phyloP scores from a whole-genome alignment of 2,113 vertebrate species.

The Notothenia rossii region DNA sequence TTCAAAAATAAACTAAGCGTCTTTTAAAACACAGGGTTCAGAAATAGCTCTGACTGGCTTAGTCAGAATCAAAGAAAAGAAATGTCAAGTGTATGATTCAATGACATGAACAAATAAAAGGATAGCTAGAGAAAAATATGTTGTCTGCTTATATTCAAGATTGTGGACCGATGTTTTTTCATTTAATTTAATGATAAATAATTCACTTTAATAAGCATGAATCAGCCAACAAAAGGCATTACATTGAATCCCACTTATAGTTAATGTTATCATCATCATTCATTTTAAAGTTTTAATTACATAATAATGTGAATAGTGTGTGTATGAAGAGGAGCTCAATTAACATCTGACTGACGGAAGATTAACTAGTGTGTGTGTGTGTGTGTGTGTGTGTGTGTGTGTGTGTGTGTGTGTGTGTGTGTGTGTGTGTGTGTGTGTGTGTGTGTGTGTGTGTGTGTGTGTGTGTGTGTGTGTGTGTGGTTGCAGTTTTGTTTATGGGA shows the following conservation, averaged over 20 bases:
- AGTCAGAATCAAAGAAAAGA: conserved; percentile 4
- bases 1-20: background rate
- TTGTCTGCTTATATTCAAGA: too few species aligned
- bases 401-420: conserved; percentile 13
- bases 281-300: background rate
- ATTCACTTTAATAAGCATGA: conserved; percentile 7
- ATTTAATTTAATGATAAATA: conserved; percentile 9
- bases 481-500: conserved; percentile 70
- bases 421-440: conserved; percentile 19
- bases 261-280: background rate
- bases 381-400: conserved; percentile 26
- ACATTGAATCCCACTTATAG: background rate
- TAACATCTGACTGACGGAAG: conserved; percentile 14
- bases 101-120: background rate
- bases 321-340: conserved; percentile 1
- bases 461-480: conserved; percentile 8
- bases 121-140: too few species aligned
- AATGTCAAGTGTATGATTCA: background rate
- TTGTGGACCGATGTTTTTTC: background rate
- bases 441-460: conserved; percentile 22
- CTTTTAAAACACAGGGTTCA: conserved; percentile 1
- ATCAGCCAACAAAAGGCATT: conserved; percentile 18
- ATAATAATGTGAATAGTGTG: background rate
- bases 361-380: conserved; percentile 2
- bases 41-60: background rate